Evolutionary conservation across 2,113 vertebrate species (phyloP), one percentile per base, ranked within the genome.

Genomic region (Leptobrachium leishanense): DNA sequence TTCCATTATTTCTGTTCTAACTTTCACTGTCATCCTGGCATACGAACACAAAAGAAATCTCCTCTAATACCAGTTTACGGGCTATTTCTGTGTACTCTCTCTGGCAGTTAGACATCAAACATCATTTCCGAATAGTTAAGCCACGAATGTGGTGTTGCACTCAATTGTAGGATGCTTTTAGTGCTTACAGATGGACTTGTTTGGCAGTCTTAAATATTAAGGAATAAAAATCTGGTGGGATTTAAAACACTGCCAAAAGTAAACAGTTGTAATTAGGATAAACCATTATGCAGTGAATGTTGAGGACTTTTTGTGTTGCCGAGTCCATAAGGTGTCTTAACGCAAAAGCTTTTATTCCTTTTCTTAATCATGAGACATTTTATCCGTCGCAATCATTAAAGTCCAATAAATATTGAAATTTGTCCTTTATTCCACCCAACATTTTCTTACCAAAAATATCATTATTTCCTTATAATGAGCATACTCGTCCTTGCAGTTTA

Each of bases 131-230:
- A 74, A 67, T 75, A 84, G 13, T 54, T 85, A 77, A 84, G 54
- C 79, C 79, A 69, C 73, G 78, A 46, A 67, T 87, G 82, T 84
- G 83, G 85, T 90, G 77, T 85, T 79, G 85, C 81, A 82, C 81
- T 85, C 62, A 83, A 82, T 82, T 84, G 87, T 87, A 88, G 84
- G 79, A 78, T 63, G 75, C 81, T 83, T 83, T 84, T 76, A 82
- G 68, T 85, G 84, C 90, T 88, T 91, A 88, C 92, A 92, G 91
- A 92, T 91, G 91, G 91, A 75, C 88, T 88, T 86, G 86, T 88
- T 91, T 91, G 89, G 87, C 90, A 90, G 85, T 83, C 82, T 78
- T 86, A 87, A 86, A 84, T 86, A 77, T 86, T 89, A 85, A 50
- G 88, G 84, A 76, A 85, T 85, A 83, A 83, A 88, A 89, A 88